Evolutionary conservation across 2,113 vertebrate genomes (phyloP).

Genomic region (Phylloscopus trochiloides): DNA sequence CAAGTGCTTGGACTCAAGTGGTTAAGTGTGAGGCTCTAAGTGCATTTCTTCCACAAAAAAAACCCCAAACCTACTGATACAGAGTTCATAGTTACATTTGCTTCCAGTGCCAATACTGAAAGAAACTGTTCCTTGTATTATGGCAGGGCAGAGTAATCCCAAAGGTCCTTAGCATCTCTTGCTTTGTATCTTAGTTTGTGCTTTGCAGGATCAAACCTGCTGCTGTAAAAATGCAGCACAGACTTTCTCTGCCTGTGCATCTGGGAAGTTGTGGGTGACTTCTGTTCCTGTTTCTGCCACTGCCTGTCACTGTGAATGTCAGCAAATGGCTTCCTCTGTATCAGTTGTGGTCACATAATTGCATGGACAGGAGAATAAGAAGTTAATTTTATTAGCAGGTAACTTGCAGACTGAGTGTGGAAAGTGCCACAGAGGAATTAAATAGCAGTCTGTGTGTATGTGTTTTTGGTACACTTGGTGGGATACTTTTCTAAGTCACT

Average conservation of each 20-base stretch:
- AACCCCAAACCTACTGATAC: not conserved
- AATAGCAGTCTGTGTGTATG: not conserved
- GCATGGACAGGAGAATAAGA: fast-evolving
- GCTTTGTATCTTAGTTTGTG: not conserved
- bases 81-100: not conserved
- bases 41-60: not conserved
- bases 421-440: not conserved
- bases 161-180: not conserved
- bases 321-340: not conserved
- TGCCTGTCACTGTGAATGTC: not conserved
- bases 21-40: not conserved
- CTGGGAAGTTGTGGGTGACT: not conserved
- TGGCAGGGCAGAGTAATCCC: not conserved
- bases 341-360: not conserved
- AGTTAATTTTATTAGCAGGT: not conserved
- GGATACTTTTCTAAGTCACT: not conserved
- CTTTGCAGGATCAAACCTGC: not conserved
- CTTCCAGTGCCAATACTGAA: not conserved
- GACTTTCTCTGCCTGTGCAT: not conserved
- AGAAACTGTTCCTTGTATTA: not conserved
- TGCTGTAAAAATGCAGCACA: not conserved
- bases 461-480: not conserved
- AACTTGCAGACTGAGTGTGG: not conserved
- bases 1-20: not conserved
- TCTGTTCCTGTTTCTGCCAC: not conserved